Evolutionary conservation across 1,140 invertebrate species (phyloP).

Genomic region (Gryon sp.): DNA sequence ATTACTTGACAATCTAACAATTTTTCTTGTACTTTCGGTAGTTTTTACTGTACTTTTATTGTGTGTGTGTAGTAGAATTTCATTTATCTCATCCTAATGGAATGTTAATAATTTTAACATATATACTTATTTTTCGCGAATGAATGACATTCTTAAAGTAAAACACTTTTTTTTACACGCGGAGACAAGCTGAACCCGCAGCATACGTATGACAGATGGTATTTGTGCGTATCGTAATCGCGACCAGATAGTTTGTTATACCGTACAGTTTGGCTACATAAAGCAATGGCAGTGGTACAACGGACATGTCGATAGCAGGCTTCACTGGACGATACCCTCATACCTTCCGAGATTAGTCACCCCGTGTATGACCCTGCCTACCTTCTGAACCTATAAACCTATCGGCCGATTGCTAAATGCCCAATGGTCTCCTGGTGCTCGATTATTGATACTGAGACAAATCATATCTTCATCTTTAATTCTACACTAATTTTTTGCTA

Average conservation of each 20-base stretch:
- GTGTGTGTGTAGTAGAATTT: no score
- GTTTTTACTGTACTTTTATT: no score
- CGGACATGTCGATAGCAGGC: constrained; percentile 80
- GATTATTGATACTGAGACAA: constrained; percentile 79
- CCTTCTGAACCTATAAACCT: constrained; percentile 47
- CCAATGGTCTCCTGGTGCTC: constrained; percentile 74
- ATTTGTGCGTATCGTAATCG: constrained; percentile 77
- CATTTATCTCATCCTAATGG: no score
- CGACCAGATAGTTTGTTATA: constrained; percentile 73
- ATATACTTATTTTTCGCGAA: constrained; percentile 8
- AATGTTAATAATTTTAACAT: no score
- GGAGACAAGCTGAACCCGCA: constrained; percentile 61
- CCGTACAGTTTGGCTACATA: constrained; percentile 68
- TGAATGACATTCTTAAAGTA: no score
- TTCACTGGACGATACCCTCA: constrained; percentile 73
- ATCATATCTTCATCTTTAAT: constrained; percentile 46
- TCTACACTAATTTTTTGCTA: background rate
- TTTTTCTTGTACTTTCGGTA: no score
- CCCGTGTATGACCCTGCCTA: constrained; percentile 50
- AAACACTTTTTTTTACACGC: no score
- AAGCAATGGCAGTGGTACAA: constrained; percentile 67
- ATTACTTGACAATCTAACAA: no score
- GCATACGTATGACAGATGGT: constrained; percentile 75
- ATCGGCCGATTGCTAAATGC: constrained; percentile 76
- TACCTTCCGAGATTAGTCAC: constrained; percentile 50